These are phyloP conservation scores for Prionailurus bengalensis DNA, from an alignment of 2,113 vertebrate species.

Conservation along the genomic window DNA sequence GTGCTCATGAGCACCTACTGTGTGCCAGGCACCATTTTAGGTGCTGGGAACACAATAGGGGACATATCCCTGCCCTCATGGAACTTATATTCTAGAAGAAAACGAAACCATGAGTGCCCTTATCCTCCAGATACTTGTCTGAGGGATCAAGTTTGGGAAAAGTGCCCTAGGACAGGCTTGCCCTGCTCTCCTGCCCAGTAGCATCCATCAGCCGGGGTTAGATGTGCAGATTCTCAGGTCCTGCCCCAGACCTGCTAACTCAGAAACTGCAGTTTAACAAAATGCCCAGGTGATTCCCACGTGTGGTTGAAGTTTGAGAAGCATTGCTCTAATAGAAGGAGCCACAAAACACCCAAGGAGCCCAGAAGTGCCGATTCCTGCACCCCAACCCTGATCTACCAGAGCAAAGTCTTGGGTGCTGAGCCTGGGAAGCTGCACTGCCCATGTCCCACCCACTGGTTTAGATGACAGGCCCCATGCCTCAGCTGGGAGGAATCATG, in stretches of 20 bases:
- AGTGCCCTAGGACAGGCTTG: fast-evolving
- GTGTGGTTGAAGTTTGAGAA: background rate
- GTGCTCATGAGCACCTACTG: background rate
- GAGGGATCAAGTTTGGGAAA: fast-evolving
- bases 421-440: background rate
- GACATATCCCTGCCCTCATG: fast-evolving
- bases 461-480: fast-evolving
- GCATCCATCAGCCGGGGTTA: fast-evolving
- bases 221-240: background rate
- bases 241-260: background rate
- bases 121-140: fast-evolving
- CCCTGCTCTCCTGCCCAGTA: background rate
- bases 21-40: background rate
- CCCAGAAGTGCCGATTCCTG: background rate
- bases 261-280: fast-evolving
- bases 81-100: background rate
- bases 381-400: background rate
- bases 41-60: background rate
- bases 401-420: fast-evolving
- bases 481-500: background rate
- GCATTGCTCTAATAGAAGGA: fast-evolving
- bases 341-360: background rate
- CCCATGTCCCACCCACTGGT: background rate
- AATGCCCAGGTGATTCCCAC: fast-evolving
- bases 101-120: fast-evolving